Evolutionary conservation across 2,888 invertebrate genomes (phyloP).

Genomic region (Ochropacha duplaris): DNA sequence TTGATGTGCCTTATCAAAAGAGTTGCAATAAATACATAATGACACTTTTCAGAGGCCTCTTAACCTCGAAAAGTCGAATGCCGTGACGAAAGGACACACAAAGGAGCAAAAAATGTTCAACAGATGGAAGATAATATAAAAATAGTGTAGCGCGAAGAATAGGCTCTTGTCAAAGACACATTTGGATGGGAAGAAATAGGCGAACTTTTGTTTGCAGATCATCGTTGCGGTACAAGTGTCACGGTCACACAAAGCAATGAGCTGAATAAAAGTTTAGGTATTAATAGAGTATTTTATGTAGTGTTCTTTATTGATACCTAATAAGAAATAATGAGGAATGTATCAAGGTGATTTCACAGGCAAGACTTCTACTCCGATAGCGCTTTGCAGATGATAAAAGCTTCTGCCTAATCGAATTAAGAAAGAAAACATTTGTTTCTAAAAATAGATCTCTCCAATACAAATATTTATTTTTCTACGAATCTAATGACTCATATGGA

Average conservation of each 20-base stretch:
- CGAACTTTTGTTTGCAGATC: constrained; percentile 33
- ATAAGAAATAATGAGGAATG: neutral
- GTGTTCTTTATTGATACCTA: no score
- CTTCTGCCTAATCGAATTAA: neutral
- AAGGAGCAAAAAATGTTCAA: constrained; percentile 42
- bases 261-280: constrained; percentile 6
- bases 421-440: neutral
- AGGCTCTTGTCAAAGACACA: constrained; percentile 35
- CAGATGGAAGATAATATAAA: constrained; percentile 36
- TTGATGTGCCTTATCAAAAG: constrained; percentile 24
- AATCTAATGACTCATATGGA: constrained; percentile 14
- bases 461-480: neutral
- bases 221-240: constrained; percentile 39
- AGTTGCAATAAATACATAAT: constrained; percentile 23
- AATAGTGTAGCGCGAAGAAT: constrained; percentile 29
- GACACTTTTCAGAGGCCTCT: constrained; percentile 45
- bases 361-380: neutral
- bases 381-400: neutral
- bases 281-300: constrained; percentile 1
- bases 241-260: constrained; percentile 37
- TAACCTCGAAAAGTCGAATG: constrained; percentile 51
- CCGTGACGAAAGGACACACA: constrained; percentile 58
- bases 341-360: neutral
- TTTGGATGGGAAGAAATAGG: constrained; percentile 37
- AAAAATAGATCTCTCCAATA: neutral